Conservation (phyloP, 2,888 invertebrate species). For the Drosophila seclusa region DNA sequence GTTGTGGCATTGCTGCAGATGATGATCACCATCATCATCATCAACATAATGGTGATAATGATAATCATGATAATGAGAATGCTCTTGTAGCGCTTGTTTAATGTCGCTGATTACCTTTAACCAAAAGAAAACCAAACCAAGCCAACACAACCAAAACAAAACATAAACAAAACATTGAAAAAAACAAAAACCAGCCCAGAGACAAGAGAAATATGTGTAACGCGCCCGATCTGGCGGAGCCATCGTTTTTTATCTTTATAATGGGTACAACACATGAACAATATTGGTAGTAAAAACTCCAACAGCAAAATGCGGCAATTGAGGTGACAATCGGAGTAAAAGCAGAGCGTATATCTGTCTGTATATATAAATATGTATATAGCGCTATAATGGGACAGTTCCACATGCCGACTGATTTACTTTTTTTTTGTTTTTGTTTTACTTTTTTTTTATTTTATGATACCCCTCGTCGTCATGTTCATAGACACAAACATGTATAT, state of each 20-base stretch:
- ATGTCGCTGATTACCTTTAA: conserved; percentile 75
- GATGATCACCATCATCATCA: neutral
- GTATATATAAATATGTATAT: neutral
- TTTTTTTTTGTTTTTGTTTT: conserved; percentile 21
- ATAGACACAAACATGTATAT: conserved; percentile 26
- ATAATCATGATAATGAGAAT: conserved; percentile 34
- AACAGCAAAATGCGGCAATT: conserved; percentile 60
- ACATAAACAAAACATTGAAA: conserved; percentile 27
- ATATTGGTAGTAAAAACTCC: conserved; percentile 74
- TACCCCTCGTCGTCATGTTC: conserved; percentile 44
- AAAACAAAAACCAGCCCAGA: conserved; percentile 7
- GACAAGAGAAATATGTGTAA: conserved; percentile 41
- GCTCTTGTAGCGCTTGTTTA: conserved; percentile 62
- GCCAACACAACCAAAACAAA: conserved; percentile 45
- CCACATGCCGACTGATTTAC: conserved; percentile 47
- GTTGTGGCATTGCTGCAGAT: conserved; percentile 47
- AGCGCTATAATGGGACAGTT: conserved; percentile 28
- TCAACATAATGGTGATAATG: conserved; percentile 33
- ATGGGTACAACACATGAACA: conserved; percentile 63
- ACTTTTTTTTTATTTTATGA: conserved; percentile 36
- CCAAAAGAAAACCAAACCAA: conserved; percentile 38
- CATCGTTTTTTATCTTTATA: conserved; percentile 77
- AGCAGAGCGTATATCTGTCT: conserved; percentile 30
- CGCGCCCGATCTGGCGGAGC: conserved; percentile 46
- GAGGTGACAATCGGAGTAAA: conserved; percentile 71